Evolutionary conservation across 2,797 vertebrate genomes (phyloP).

Genomic region (Tinamus major): DNA sequence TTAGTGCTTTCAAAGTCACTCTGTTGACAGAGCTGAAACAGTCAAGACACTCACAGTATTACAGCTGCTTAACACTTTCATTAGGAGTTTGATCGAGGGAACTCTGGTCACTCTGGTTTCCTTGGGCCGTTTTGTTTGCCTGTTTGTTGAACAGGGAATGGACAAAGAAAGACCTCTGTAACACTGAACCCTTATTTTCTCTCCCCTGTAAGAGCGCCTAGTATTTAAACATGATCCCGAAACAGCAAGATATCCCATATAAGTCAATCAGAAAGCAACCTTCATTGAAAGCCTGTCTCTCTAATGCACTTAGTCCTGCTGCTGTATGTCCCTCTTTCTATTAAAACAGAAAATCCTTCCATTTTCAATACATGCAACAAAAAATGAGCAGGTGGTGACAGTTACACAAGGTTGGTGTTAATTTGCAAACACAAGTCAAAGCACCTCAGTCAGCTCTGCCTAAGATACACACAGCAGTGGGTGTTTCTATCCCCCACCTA

Average conservation of each 20-base stretch:
- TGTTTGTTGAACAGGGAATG: conserved; percentile 51
- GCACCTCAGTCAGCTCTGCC: background rate
- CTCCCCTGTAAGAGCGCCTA: background rate
- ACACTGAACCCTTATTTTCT: background rate
- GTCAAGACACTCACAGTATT: conserved; percentile 81
- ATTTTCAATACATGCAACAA: background rate
- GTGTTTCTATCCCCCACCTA: rapidly evolving
- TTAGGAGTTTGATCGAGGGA: conserved; percentile 81
- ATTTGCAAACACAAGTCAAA: background rate
- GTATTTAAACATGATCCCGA: background rate
- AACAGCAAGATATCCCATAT: background rate
- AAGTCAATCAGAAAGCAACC: background rate
- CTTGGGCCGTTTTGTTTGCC: conserved; percentile 78
- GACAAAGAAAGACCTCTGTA: background rate
- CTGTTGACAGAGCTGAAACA: background rate
- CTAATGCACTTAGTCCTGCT: background rate
- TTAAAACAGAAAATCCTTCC: conserved; percentile 8
- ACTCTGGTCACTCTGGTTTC: conserved; percentile 59
- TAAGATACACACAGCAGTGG: background rate
- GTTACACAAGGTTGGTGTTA: background rate
- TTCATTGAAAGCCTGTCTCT: background rate
- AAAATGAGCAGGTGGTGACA: background rate
- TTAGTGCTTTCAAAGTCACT: background rate
- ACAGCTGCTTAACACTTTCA: conserved; percentile 92
- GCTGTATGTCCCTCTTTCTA: background rate